Base-by-base conservation (phyloP, 1,140 invertebrate species). In the Galleria mellonella region DNA sequence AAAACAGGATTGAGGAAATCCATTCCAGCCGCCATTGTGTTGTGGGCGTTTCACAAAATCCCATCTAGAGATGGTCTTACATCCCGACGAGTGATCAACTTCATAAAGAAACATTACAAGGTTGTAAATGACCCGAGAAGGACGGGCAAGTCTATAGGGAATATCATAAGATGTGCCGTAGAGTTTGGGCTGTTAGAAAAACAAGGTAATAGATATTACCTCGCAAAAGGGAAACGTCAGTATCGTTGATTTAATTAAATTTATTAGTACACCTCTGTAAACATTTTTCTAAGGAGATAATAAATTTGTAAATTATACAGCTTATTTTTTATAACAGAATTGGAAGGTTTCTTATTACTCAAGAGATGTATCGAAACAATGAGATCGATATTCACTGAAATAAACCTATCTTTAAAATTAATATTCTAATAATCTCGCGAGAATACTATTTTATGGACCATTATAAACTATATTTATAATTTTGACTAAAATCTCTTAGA, bases 11-110 rank as follows among this genome's bases (percentile, higher is more conserved):
- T 62, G 5, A 41, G 40, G 28, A 65, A 53, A 14, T 64, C 62
- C 0, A 51, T 58, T 12, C 71, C 68, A 8, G 71, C 65, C 0
- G 59, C 68, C 2, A 67, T 74, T 13, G 51, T 74, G 0, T 42
- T 74, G 8, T 74, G 68, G 68, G 65, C 66, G 3, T 72, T 74
- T 32, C 61, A 67, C 45, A 55, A 61, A 23, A 51, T 74, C 2
- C 63, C 65, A 5, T 56, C 62, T 3, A 47, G 31, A 9, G 12
- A 60, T 14, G 71, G 71, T 0, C 32, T 74, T 1, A 70, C 72
- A 1, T 65, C 69, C 0, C 43, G 63, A n/a, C 38, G 46, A 51
- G 53, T 72, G 8, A 75, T 75, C 14, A 45, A 38, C 14, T 75
- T 66, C 27, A 9, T 75, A 12, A 72, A 68, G 49, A 45, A 46